phyloP scores from a whole-genome alignment of 2,113 vertebrate genomes.

The Lophura nycthemera region DNA sequence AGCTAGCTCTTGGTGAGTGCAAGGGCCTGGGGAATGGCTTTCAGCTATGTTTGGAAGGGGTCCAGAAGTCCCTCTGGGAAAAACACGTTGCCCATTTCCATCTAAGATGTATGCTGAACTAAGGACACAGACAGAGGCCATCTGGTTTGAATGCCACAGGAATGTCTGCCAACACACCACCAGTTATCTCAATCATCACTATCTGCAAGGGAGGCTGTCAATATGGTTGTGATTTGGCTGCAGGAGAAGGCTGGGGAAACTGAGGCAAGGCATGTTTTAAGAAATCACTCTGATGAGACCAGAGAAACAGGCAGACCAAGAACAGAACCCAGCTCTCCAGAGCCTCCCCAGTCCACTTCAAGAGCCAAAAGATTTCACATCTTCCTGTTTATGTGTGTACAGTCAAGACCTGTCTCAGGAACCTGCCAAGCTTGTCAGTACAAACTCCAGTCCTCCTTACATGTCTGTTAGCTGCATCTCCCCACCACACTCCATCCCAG shows the following conservation, averaged over 20 bases:
- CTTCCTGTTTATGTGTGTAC: not conserved
- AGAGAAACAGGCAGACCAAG: not conserved
- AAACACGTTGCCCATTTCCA: not conserved
- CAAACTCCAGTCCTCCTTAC: not conserved
- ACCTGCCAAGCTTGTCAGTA: conserved; percentile 8
- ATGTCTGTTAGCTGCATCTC: not conserved
- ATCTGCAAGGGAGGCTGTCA: not conserved
- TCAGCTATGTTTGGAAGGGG: not conserved
- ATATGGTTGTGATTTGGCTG: not conserved
- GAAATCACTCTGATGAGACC: not conserved
- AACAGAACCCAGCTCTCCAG: not conserved
- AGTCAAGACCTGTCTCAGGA: conserved; percentile 8
- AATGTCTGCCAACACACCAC: not conserved
- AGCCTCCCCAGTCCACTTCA: not conserved
- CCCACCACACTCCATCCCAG: not conserved
- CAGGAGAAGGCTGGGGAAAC: not conserved
- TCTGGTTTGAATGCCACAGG: not conserved
- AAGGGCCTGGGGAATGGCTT: not conserved
- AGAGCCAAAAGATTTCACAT: not conserved
- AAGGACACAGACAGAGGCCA: not conserved
- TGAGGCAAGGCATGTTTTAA: not conserved
- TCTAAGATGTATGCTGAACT: not conserved
- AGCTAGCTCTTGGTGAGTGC: not conserved
- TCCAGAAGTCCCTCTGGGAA: not conserved
- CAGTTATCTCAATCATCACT: not conserved